phyloP scores from a whole-genome alignment of 92 coral and sea anemone species.

The Parazoanthus atlanticus region DNA sequence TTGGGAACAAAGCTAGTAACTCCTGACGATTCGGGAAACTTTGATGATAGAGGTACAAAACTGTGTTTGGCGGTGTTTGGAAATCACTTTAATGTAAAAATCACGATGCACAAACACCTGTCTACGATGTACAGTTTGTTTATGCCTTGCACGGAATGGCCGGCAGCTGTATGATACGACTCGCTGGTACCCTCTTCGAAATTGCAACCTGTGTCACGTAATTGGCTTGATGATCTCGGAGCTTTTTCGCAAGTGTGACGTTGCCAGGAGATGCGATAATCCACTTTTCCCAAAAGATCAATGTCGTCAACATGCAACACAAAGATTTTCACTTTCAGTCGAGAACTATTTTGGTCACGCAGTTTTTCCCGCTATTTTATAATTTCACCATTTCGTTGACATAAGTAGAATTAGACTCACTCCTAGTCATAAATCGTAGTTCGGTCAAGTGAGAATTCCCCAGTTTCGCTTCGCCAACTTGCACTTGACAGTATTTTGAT shows the following conservation, averaged over 20 bases:
- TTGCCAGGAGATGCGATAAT: background rate
- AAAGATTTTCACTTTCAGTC: background rate
- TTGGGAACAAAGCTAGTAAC: background rate
- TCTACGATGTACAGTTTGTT: constrained; percentile 8
- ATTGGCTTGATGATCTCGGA: background rate
- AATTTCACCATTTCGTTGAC: background rate
- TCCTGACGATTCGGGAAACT: background rate
- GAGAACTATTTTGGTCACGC: background rate
- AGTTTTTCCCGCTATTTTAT: constrained; percentile 1
- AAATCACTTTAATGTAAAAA: background rate
- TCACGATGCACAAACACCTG: constrained; percentile 20
- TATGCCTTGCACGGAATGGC: background rate
- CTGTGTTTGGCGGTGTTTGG: background rate
- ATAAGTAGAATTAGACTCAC: background rate
- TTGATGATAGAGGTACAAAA: background rate
- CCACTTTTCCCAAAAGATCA: background rate
- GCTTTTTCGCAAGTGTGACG: background rate
- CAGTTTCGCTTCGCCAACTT: background rate
- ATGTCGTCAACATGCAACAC: background rate
- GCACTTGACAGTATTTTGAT: background rate
- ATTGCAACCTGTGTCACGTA: background rate
- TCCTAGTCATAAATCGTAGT: background rate
- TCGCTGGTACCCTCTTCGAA: background rate
- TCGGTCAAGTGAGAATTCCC: background rate
- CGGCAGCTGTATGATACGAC: background rate